phyloP scores from a whole-genome alignment of 2,888 invertebrate species.

The Athalia circularis region DNA sequence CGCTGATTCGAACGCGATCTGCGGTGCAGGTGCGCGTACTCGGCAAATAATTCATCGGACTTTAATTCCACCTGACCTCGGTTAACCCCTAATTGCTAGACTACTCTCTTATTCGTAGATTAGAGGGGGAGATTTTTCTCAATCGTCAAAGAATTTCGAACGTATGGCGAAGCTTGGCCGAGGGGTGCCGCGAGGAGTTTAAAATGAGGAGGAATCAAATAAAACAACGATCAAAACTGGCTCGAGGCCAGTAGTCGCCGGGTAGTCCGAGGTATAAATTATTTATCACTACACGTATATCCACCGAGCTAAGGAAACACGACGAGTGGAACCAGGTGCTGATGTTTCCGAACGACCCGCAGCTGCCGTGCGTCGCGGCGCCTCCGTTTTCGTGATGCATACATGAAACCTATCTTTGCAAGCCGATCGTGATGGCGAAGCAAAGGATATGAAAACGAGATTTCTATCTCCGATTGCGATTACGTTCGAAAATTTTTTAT shows the following conservation, averaged over 20 bases:
- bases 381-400: background rate
- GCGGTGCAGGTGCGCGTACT: background rate
- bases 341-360: background rate
- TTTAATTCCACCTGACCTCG: constrained; percentile 31
- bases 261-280: constrained; percentile 63
- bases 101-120: constrained; percentile 8
- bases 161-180: background rate
- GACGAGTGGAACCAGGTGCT: constrained; percentile 50
- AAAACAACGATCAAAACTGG: constrained; percentile 56
- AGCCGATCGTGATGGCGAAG: background rate
- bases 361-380: constrained; percentile 38
- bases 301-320: constrained; percentile 24
- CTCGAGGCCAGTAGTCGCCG: constrained; percentile 60
- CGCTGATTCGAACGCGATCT: too few species aligned
- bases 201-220: constrained; percentile 51
- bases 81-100: constrained; percentile 41
- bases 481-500: too few species aligned
- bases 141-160: constrained; percentile 12
- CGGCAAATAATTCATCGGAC: constrained; percentile 37
- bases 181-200: constrained; percentile 45
- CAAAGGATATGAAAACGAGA: background rate
- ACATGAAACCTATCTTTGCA: background rate
- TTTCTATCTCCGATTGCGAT: background rate
- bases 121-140: background rate
- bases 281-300: constrained; percentile 60